phyloP scores from a whole-genome alignment of 1,140 invertebrate species.

The Dreissena rostriformis region DNA sequence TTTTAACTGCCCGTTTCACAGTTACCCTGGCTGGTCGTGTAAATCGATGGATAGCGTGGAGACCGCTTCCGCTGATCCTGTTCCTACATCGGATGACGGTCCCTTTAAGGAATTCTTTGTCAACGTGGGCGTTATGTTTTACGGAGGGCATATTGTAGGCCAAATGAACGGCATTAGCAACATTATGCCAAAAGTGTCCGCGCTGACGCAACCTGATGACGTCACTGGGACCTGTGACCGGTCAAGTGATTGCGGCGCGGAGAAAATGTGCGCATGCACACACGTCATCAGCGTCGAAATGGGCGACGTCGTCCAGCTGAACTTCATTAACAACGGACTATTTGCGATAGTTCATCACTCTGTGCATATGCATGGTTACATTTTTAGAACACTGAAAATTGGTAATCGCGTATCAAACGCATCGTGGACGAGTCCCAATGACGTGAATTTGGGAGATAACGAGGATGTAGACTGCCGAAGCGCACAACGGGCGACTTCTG shows the following conservation, averaged over 20 bases:
- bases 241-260: conserved; percentile 36
- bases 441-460: conserved; percentile 62
- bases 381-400: conserved; percentile 86
- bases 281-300: conserved; percentile 21
- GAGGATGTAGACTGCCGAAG: conserved; percentile 51
- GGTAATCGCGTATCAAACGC: conserved; percentile 68
- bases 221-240: conserved; percentile 15
- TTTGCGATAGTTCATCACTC: conserved; percentile 84
- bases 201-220: conserved; percentile 58
- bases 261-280: conserved; percentile 45
- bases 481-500: background rate
- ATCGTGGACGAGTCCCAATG: conserved; percentile 60
- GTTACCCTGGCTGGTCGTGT: conserved; percentile 51
- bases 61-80: conserved; percentile 5
- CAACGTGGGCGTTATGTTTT: conserved; percentile 56
- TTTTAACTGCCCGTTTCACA: conserved; percentile 62
- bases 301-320: conserved; percentile 53
- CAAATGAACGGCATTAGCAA: conserved; percentile 56
- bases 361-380: conserved; percentile 89
- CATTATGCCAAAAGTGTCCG: conserved; percentile 43
- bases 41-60: conserved; percentile 36
- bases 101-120: conserved; percentile 62
- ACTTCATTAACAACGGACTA: conserved; percentile 81
- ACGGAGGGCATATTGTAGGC: background rate
- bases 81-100: background rate